Conservation (phyloP, 2,888 invertebrate genomes). For the Tupiocoris notatus region DNA sequence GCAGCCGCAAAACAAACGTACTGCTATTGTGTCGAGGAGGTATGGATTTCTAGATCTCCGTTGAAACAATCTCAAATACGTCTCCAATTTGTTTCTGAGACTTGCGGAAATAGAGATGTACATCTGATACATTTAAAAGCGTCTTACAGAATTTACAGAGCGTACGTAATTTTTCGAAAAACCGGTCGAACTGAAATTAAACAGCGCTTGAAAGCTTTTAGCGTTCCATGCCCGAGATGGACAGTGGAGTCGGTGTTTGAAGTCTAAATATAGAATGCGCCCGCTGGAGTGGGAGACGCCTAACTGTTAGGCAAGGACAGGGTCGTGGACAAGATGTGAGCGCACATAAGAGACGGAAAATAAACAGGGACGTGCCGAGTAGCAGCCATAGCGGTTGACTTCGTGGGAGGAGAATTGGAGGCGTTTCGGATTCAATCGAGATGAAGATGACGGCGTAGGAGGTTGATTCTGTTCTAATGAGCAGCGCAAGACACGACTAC, state of each 20-base stretch:
- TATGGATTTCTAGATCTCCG: not conserved
- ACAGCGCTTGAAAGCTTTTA: not conserved
- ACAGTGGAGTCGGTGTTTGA: not conserved
- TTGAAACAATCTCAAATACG: too few relatives aligned
- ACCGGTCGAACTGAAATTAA: not conserved
- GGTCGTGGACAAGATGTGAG: constrained; percentile 2
- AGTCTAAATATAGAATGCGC: constrained; percentile 22
- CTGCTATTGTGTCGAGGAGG: not conserved
- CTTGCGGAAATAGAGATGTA: too few relatives aligned
- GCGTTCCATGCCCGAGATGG: not conserved
- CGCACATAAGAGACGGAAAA: not conserved
- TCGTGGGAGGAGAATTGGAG: not conserved
- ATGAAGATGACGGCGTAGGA: not conserved
- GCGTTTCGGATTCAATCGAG: not conserved
- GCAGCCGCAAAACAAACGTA: too few relatives aligned
- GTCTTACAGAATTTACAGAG: too few relatives aligned
- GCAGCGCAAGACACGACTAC: not conserved
- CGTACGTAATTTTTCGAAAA: not conserved
- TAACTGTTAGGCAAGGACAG: constrained; percentile 34
- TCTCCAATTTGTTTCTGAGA: too few relatives aligned
- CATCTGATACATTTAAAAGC: too few relatives aligned
- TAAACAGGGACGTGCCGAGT: not conserved
- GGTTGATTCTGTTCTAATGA: not conserved
- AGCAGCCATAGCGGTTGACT: not conserved
- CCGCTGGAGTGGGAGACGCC: constrained; percentile 10